A percentile compares a stretch with the other conserved stretches of the same genome.
phyloP scores from a whole-genome alignment of 2,113 vertebrate species.

The Nycticebus coucang region DNA sequence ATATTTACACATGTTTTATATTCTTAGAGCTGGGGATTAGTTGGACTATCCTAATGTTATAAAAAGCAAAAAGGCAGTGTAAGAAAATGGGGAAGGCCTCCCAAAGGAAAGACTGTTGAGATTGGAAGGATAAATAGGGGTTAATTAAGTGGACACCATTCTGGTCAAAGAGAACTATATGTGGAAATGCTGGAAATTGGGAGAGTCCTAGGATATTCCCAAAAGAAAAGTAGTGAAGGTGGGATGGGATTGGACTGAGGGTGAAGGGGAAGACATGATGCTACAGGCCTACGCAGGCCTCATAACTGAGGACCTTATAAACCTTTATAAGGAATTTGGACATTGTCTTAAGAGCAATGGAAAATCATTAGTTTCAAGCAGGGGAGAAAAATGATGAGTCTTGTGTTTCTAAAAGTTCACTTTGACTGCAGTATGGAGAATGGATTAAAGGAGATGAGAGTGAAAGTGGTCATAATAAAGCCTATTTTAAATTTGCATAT shows the following conservation, averaged over 20 bases:
- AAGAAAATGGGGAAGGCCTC: background rate
- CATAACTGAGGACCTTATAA: background rate
- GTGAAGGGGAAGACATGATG: background rate
- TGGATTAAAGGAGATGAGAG: constrained; percentile 62
- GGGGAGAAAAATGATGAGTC: constrained; percentile 51
- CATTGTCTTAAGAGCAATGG: constrained; percentile 21
- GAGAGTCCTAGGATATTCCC: background rate
- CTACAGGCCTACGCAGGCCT: background rate
- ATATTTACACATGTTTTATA: background rate
- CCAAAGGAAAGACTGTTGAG: background rate
- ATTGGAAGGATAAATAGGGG: background rate
- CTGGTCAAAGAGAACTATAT: background rate
- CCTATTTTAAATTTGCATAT: constrained; percentile 62
- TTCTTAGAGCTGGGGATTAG: constrained; percentile 23
- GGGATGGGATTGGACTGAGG: background rate
- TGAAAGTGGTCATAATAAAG: constrained; percentile 46
- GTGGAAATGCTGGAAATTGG: background rate
- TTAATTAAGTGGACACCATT: background rate
- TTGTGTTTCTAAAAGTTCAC: constrained; percentile 57
- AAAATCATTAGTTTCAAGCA: constrained; percentile 52
- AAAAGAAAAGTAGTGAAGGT: background rate
- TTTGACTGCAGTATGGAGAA: constrained; percentile 56
- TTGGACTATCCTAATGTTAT: background rate
- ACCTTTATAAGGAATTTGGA: constrained; percentile 51
- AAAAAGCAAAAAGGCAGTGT: constrained; percentile 20